Evolutionary conservation across 2,888 invertebrate genomes (phyloP), one percentile per base, ranked within the genome.

Genomic region (Cryptus viduatorius): DNA sequence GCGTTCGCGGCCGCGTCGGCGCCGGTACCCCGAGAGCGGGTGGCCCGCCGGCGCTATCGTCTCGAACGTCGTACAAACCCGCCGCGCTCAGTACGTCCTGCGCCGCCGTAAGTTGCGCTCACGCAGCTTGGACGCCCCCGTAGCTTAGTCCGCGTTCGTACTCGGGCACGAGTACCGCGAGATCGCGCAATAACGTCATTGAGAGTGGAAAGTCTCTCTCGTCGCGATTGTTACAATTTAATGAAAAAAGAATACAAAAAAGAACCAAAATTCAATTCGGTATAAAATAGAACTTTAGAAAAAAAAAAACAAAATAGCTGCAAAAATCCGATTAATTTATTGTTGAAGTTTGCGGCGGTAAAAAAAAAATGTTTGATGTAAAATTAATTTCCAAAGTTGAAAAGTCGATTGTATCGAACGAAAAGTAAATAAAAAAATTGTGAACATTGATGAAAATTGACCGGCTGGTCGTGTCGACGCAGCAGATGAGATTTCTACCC

Each of bases 41-140:
- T 31, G 72, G 71, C 71, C 50, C 67, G 73, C 56, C 76, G 48
- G 50, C 67, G 73, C 56, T 79, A 50, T 71, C 78, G 65, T 71
- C 75, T 76, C 69, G 67, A 64, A 37, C 37, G 78, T 73, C 61
- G 79, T 59, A 50, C 73, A 42, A 67, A 69, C 67, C 65, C 65
- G 71, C 79, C 75, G 61, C 81, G 84, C 80, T 88, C 88, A 90
- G 90, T 90, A 89, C 89, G 89, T 89, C 89, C 89, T 88, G 89
- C 89, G 90, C 89, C 88, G 88, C 85, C 87, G 88, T 87, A 86
- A 83, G 87, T 86, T 83, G 86, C 84, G 86, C 82, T 79, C 86
- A 88, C 82, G 81, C 85, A 83, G 85, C 87, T 87, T 87, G 87
- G 88, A 87, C 87, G 88, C 84, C 83, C 79, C 83, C 85, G 88